Conservation (phyloP, 2,113 vertebrate genomes). For the Sitta europaea region DNA sequence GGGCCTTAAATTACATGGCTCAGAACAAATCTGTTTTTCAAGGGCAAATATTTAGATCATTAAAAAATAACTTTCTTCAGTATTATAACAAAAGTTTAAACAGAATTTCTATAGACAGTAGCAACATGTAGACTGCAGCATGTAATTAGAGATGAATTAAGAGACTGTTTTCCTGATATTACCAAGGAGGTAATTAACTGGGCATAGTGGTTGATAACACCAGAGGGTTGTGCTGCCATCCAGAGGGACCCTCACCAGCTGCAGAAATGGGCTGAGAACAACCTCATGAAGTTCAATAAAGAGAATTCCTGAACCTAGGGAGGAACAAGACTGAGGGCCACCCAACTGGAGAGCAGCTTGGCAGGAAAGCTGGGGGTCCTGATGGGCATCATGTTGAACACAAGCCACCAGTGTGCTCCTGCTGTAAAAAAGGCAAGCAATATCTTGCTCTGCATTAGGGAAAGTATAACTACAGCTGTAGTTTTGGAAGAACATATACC, state of each 20-base stretch:
- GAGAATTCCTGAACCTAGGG: neutral
- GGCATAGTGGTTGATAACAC: neutral
- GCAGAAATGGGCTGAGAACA: neutral
- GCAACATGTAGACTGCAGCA: neutral
- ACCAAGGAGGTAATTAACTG: neutral
- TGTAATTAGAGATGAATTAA: neutral
- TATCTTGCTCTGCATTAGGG: neutral
- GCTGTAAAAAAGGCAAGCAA: neutral
- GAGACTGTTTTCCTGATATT: neutral
- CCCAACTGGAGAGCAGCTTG: neutral
- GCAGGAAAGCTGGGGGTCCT: neutral
- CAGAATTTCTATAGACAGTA: neutral
- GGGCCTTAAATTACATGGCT: neutral
- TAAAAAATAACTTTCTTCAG: neutral
- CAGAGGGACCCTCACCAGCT: no score
- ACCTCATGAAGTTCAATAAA: neutral
- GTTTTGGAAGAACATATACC: neutral
- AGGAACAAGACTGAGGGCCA: neutral
- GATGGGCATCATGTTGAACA: neutral
- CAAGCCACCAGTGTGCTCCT: neutral
- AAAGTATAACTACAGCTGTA: neutral
- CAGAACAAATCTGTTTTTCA: neutral
- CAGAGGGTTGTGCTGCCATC: neutral
- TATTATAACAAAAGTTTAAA: neutral
- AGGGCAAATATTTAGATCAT: neutral